phyloP scores from a whole-genome alignment of 2,888 invertebrate species.

The Rhyacophila evoluta region DNA sequence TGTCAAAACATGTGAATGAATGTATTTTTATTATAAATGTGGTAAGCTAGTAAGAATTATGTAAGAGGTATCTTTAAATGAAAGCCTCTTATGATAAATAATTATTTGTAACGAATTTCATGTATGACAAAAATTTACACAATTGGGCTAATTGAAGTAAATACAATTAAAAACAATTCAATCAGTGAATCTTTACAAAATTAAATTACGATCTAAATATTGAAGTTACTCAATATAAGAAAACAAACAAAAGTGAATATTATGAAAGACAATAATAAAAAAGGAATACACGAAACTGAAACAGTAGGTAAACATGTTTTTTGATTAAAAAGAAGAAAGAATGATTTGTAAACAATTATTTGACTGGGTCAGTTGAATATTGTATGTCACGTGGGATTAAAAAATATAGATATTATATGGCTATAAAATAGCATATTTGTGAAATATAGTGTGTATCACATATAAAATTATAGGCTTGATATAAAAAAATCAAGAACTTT shows the following conservation, averaged over 20 bases:
- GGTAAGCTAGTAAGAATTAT: too few species aligned
- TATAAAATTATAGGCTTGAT: neutral
- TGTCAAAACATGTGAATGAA: neutral
- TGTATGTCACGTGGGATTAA: conserved; percentile 48
- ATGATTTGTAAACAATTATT: conserved; percentile 38
- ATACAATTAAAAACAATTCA: conserved; percentile 30
- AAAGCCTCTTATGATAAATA: too few species aligned
- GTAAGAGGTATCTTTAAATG: too few species aligned
- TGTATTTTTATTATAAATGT: too few species aligned
- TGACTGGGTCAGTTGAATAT: conserved; percentile 42
- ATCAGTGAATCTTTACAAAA: neutral
- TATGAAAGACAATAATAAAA: neutral
- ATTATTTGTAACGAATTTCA: neutral
- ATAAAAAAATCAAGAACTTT: neutral
- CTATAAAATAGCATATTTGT: neutral
- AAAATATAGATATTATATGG: conserved; percentile 38
- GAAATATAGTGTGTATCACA: neutral
- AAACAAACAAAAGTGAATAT: neutral
- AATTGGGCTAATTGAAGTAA: conserved; percentile 50
- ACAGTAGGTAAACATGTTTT: conserved; percentile 12
- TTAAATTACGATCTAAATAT: neutral
- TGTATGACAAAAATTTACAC: neutral
- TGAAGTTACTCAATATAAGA: neutral
- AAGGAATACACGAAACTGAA: neutral
- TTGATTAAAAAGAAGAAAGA: conserved; percentile 47